Conservation (phyloP, 2,888 invertebrate species). For the Drosophila emarginata region DNA sequence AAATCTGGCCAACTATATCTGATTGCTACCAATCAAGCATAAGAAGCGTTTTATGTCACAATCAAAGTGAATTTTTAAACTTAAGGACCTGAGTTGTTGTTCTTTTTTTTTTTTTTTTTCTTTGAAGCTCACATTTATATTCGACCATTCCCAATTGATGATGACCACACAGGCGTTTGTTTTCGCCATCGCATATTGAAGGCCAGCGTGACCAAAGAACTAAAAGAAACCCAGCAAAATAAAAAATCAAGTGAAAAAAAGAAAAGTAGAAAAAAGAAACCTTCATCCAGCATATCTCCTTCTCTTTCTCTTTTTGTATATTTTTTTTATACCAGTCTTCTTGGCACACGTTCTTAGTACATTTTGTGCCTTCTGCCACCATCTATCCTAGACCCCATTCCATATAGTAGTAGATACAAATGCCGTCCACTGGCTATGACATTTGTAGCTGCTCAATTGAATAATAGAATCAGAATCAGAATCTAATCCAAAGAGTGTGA, state of each 20-base stretch:
- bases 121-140: not conserved
- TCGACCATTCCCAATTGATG: not conserved
- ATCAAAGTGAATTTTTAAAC: not conserved
- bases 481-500: slow-evolving; percentile 7
- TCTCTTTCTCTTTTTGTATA: slow-evolving; percentile 29
- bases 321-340: slow-evolving; percentile 41
- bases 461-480: slow-evolving; percentile 11
- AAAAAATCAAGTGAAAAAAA: not conserved
- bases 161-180: not conserved
- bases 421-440: slow-evolving; percentile 21
- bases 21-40: not conserved
- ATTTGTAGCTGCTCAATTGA: slow-evolving; percentile 21
- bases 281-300: slow-evolving; percentile 9
- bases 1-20: not conserved
- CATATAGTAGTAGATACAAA: no score
- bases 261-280: not conserved
- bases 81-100: not conserved
- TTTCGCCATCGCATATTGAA: not conserved
- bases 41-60: not conserved
- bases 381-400: not conserved
- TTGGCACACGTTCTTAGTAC: slow-evolving; percentile 23
- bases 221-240: not conserved
- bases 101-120: not conserved
- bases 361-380: not conserved
- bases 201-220: not conserved